A percentile compares a stretch with the other conserved stretches of the same genome.
Conservation (phyloP, 2,888 invertebrate genomes). For the Flabesymbios commensalis region DNA sequence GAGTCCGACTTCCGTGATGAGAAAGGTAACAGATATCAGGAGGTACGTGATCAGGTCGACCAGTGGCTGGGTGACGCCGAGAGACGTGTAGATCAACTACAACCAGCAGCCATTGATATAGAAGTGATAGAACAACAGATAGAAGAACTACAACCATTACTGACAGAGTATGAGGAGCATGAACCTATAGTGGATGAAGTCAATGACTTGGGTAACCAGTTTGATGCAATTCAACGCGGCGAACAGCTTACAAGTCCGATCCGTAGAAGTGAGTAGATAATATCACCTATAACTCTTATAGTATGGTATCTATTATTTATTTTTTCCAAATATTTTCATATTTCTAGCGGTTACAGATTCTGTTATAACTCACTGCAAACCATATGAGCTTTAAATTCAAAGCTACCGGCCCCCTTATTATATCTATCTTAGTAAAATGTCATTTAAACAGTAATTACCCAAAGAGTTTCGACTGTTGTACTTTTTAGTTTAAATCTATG, state of each 20-base stretch:
- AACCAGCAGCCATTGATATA: constrained; percentile 85
- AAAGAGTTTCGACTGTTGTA: no score
- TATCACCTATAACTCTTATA: no score
- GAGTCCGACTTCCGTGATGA: constrained; percentile 82
- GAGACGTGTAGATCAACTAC: constrained; percentile 73
- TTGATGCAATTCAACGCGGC: constrained; percentile 78
- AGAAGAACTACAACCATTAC: constrained; percentile 70
- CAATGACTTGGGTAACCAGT: constrained; percentile 85
- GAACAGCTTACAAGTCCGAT: constrained; percentile 80
- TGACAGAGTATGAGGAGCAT: constrained; percentile 87
- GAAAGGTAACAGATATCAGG: constrained; percentile 84
- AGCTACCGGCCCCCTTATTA: no score
- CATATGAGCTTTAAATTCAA: no score
- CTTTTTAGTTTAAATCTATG: no score
- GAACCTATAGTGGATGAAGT: constrained; percentile 84
- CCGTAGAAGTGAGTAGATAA: constrained; percentile 67
- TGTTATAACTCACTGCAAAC: no score
- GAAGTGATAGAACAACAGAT: constrained; percentile 82
- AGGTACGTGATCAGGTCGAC: constrained; percentile 77
- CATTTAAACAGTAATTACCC: no score
- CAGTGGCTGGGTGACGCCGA: constrained; percentile 87
- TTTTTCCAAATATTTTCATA: no score
- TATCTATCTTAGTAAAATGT: no score
- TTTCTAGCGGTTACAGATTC: no score
- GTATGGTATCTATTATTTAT: no score